Base-by-base conservation (phyloP, 2,113 vertebrate species). In the Parotia lawesii region DNA sequence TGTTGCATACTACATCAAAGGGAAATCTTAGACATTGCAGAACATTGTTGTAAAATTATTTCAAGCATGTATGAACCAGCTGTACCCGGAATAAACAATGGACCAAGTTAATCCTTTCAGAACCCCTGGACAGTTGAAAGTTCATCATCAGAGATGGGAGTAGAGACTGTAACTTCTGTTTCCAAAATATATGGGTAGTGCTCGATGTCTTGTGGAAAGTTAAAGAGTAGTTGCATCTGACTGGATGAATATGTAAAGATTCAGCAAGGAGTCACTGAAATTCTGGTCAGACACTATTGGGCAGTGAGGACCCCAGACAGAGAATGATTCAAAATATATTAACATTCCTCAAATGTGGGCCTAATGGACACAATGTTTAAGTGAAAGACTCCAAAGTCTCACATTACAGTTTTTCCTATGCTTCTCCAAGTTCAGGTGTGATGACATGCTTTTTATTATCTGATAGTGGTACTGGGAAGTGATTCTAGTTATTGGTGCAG, bases 221-320 rank as follows among this genome's bases (percentile, higher is more conserved):
- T 60, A 70, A 56, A 0, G 2, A 13, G 28, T 33, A 71, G 9
- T 35, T 86, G 77, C 35, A 66, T 1, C 21, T 6, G 5, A 47
- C 22, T 67, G 38, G 1, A 4, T 60, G 16, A 31, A 47, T 48
- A 17, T 69, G 15, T 40, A 35, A 81, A 48, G 3, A 81, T 24
- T 16, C 60, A 74, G 15, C 3, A 5, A 66, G 28, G 8, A 76
- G 15, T 50, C 40, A 35, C 14, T 44, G 40, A 84, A 83, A 54
- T 67, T 90, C 29, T 2, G 11, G n/a, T 65, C 38, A 62, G 66
- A 60, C 13, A 42, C 5, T 16, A 47, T 11, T 47, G 18, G 8
- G 21, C 44, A 73, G 28, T 31, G n/a, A 67, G 38, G 9, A 88
- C 9, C 0, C 0, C 19, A 57, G 40, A 51, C 2, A 2, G 9